phyloP scores from a whole-genome alignment of 2,888 invertebrate genomes.

The Geophilus truncorum region DNA sequence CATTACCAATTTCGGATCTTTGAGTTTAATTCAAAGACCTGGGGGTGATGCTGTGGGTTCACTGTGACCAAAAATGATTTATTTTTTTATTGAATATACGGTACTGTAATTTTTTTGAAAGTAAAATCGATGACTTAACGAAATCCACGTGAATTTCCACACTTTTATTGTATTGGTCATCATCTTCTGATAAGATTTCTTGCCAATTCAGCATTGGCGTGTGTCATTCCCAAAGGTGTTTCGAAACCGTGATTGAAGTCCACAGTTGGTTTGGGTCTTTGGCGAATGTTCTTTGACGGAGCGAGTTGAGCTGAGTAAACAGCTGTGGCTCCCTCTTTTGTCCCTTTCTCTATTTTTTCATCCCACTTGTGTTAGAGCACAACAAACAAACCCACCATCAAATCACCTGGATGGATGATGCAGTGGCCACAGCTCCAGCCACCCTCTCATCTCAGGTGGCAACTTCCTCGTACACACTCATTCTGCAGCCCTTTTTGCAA shows the following conservation, averaged over 20 bases:
- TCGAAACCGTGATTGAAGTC: conserved; percentile 9
- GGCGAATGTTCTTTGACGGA: conserved; percentile 17
- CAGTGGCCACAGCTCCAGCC: not conserved
- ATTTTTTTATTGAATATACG: not conserved
- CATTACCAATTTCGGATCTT: not conserved
- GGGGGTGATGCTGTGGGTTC: not conserved
- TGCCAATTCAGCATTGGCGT: not conserved
- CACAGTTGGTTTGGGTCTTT: conserved; percentile 1
- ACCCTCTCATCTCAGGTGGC: conserved; percentile 22
- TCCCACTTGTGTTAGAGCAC: conserved; percentile 29
- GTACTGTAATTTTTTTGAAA: too few species aligned
- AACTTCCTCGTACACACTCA: not conserved
- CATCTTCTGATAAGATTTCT: not conserved
- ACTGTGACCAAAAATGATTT: too few species aligned
- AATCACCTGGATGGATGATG: conserved; percentile 28
- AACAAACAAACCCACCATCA: not conserved
- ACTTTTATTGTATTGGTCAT: not conserved
- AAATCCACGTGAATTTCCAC: too few species aligned
- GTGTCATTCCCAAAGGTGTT: conserved; percentile 2
- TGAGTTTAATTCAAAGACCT: not conserved
- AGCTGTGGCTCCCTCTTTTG: conserved; percentile 27
- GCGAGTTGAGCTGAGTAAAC: conserved; percentile 16
- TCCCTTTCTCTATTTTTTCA: conserved; percentile 2
- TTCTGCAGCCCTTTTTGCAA: not conserved
- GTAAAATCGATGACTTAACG: too few species aligned